Evolutionary conservation across 1,140 invertebrate genomes (phyloP).

Genomic region (Lepidotrigona ventralis): DNA sequence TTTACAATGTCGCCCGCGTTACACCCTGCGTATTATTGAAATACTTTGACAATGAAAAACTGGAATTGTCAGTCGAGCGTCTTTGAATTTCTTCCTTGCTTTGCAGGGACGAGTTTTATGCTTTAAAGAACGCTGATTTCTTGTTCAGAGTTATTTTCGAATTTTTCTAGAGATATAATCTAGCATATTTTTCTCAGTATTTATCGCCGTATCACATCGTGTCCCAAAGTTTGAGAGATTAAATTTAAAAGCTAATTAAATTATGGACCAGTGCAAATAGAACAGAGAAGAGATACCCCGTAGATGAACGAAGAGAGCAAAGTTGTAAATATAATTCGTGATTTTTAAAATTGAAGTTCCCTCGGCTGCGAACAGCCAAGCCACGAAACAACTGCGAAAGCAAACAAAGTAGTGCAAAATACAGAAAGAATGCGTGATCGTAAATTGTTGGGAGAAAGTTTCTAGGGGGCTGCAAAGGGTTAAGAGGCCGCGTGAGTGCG

Average conservation of each 20-base stretch:
- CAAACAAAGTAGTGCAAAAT: too few relatives aligned
- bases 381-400: too few relatives aligned
- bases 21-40: neutral
- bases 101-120: too few relatives aligned
- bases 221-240: neutral
- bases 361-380: neutral
- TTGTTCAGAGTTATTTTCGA: too few relatives aligned
- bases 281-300: neutral
- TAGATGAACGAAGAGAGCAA: neutral
- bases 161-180: too few relatives aligned
- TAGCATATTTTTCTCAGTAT: too few relatives aligned
- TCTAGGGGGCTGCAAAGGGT: constrained; percentile 5
- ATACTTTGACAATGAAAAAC: neutral
- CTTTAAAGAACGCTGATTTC: too few relatives aligned
- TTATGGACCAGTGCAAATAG: neutral
- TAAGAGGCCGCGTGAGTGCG: constrained; percentile 31
- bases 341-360: neutral
- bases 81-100: neutral
- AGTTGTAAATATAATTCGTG: neutral
- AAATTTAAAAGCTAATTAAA: neutral
- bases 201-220: too few relatives aligned
- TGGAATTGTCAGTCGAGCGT: neutral
- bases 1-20: neutral
- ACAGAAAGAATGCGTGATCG: neutral
- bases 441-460: constrained; percentile 31